A percentile compares a stretch with the other conserved stretches of the same genome.
Conservation (phyloP, 2,113 vertebrate species). For the Corythornis cristatus region DNA sequence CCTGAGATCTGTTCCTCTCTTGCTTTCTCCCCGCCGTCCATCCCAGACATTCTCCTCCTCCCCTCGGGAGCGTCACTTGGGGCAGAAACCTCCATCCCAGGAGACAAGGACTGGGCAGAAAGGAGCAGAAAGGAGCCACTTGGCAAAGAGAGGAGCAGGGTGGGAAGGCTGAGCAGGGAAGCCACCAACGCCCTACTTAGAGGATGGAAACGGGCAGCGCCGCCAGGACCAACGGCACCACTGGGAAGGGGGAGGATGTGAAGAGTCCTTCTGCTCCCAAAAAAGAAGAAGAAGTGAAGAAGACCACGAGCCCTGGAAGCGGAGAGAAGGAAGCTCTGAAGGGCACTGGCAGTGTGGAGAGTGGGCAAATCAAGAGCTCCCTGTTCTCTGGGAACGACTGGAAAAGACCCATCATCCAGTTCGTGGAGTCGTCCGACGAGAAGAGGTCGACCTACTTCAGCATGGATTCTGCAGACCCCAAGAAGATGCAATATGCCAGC, state of each 20-base stretch:
- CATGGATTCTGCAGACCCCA: slow-evolving; percentile 74
- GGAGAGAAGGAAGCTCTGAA: slow-evolving; percentile 65
- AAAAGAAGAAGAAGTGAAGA: slow-evolving; percentile 69
- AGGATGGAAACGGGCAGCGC: slow-evolving; percentile 69
- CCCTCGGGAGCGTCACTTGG: slow-evolving; percentile 33
- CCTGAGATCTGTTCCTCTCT: slow-evolving; percentile 27
- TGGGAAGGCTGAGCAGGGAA: background rate
- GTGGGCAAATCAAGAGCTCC: slow-evolving; percentile 71
- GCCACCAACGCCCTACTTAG: fast-evolving
- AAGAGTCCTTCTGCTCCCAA: slow-evolving; percentile 42
- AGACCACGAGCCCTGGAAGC: slow-evolving; percentile 34
- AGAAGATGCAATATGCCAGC: slow-evolving; percentile 65
- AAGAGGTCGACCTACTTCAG: slow-evolving; percentile 81
- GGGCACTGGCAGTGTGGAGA: slow-evolving; percentile 50
- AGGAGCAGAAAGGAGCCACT: too few species aligned
- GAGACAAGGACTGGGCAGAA: background rate
- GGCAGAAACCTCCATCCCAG: background rate
- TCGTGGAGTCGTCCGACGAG: slow-evolving; percentile 78
- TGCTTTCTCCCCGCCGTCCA: background rate
- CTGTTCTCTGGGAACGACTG: slow-evolving; percentile 74
- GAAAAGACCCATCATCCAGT: slow-evolving; percentile 81
- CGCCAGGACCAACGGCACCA: slow-evolving; percentile 59
- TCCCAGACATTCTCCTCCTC: slow-evolving; percentile 31
- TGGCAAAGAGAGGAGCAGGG: background rate
- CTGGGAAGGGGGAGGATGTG: slow-evolving; percentile 61